Evolutionary conservation across 2,888 invertebrate species (phyloP), one percentile per base, ranked within the genome.

Genomic region (Branchellion lobata): DNA sequence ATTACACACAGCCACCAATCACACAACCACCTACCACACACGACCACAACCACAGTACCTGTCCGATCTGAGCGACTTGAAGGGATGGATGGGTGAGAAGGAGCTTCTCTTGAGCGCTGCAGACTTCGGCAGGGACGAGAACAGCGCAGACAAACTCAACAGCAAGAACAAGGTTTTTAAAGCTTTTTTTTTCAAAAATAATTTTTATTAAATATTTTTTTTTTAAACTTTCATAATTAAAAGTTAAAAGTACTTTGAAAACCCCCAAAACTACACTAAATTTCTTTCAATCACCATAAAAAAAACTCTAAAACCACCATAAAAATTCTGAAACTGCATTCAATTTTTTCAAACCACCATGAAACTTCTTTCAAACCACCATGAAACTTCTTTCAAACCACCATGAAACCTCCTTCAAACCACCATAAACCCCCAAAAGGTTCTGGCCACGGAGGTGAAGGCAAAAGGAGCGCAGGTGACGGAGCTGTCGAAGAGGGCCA

Each of bases 31-130:
- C 65, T 8, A 11, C 65, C 8, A 27, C n/a, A 5, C 29, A 5
- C 29, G 8, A n/a, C 65, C n/a, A 65, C 65, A 5, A 65, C 65
- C 65, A 68, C 79, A 83, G 83, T 83, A 80, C 53, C 76, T 83
- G 34, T 80, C 95, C 0, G 97, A 97, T 87, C 96, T 96, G 0
- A 96, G 96, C 88, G 97, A 98, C 86, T 93, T 95, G 0, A 96
- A 97, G 85, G 95, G 95, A 0, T 97, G 96, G 96, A 91, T 97
- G 88, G 93, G 94, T 83, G 98, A 99, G 88, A 96, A 96, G 88
- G 92, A 94, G 87, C 92, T 95, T 0, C 90, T 99, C 71, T 93
- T 95, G 21, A 91, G 92, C 14, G 94, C 94, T 0, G 91, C 91
- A 65, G 98, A 99, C 89, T 93, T 93, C 86, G 98, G 98, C 1